Evolutionary conservation across 2,888 invertebrate genomes (phyloP), one percentile per base, ranked within the genome.

Genomic region (Hirtodrosophila confusa): DNA sequence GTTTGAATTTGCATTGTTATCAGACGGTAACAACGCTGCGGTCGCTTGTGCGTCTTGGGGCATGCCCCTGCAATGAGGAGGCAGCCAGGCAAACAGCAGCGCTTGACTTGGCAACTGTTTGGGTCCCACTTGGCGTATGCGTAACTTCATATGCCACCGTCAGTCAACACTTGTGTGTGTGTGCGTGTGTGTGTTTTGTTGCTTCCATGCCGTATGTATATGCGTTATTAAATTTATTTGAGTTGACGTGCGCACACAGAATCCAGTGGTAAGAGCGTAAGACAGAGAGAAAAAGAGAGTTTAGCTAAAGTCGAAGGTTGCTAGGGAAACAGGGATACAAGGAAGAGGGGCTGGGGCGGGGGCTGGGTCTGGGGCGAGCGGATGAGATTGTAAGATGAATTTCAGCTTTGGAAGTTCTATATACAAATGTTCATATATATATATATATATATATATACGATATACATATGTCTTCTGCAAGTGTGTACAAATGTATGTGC

Each of bases 201-300:
- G 61, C 57, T 54, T 66, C 60, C 67, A 63, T 77, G 74, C 69
- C 72, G 67, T 72, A 72, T 80, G 76, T 73, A 62, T 80, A 82
- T 86, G 86, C 82, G 84, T 85, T 85, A 85, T 85, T 86, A 85
- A 85, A 85, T 85, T 85, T 84, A 86, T 85, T 86, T 84, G 79
- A 84, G 84, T 86, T 85, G 85, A 86, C 82, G 79, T 82, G 72
- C 75, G 47, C 86, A 75, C 65, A 76, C 68, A 68, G 43, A 35
- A 17, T 36, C 51, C 23, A 40, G 44, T 39, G 48, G 45, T 17
- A 10, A 11, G 39, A 39, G 44, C 51, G 44, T 10, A 36, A 41
- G 31, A 51, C 12, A n/a, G n/a, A 27, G 54, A 8, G n/a, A n/a
- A n/a, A 17, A n/a, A 35, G 9, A n/a, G 41, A 33, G 41, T 12